phyloP scores from a whole-genome alignment of 2,113 vertebrate species.

The Danio rerio region GRCz12tu NC_133188.1:7622501-7623000 shows the following conservation, averaged over 20 bases:
- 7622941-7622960: conserved; percentile 20
- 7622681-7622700: conserved; percentile 63
- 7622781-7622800: conserved; percentile 25
- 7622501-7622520: conserved; percentile 72
- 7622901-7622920: conserved; percentile 83
- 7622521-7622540: conserved; percentile 67
- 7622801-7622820: conserved; percentile 38
- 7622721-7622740: conserved; percentile 43
- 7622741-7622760: conserved; percentile 34
- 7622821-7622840: conserved; percentile 44
- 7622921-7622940: conserved; percentile 25
- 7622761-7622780: conserved; percentile 27
- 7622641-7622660: conserved; percentile 67
- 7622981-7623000: conserved; percentile 56
- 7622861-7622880: conserved; percentile 98
- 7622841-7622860: conserved; percentile 91
- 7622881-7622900: conserved; percentile 94
- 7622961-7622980: conserved; percentile 51
- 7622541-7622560: conserved; percentile 50
- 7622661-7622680: conserved; percentile 57
- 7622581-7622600: conserved; percentile 55
- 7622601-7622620: conserved; percentile 73
- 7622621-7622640: conserved; percentile 76
- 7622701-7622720: conserved; percentile 63
- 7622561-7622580: conserved; percentile 70